Conservation (phyloP, 2,113 vertebrate genomes). For the Aix galericulata region DNA sequence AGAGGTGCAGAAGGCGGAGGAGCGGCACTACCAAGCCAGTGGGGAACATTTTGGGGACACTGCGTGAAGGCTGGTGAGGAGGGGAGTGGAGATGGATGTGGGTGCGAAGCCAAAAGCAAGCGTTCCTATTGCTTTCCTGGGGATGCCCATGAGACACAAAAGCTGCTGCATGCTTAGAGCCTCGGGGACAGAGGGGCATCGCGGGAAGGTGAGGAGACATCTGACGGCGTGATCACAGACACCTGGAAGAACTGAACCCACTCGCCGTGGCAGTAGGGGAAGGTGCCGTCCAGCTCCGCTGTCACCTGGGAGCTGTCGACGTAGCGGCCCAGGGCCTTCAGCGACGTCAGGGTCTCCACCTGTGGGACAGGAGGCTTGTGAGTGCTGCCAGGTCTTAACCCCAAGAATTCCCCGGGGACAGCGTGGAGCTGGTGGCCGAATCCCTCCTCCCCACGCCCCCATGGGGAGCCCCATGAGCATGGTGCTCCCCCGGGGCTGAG, state of each 20-base stretch:
- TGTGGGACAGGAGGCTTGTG: constrained; percentile 1
- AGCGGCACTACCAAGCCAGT: not conserved
- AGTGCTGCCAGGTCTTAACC: rapidly evolving
- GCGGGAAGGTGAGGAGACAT: not conserved
- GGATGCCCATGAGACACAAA: rapidly evolving
- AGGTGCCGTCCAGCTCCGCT: constrained; percentile 82
- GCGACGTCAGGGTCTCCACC: constrained; percentile 87
- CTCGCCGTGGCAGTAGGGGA: constrained; percentile 87
- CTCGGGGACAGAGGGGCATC: not conserved
- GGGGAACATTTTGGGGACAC: not conserved
- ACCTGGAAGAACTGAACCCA: constrained; percentile 96
- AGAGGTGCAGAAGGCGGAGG: not conserved
- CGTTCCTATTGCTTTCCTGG: not conserved
- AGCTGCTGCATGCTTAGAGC: rapidly evolving
- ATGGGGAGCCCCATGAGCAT: not conserved
- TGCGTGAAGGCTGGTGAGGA: not conserved
- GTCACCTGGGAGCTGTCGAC: constrained; percentile 88
- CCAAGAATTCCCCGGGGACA: not conserved
- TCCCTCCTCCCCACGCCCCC: too few species aligned
- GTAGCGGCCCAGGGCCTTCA: constrained; percentile 85
- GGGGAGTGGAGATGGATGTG: rapidly evolving
- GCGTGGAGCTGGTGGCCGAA: not conserved
- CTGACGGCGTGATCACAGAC: not conserved
- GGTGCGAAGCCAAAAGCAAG: not conserved
- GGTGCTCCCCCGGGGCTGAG: not conserved